Evolutionary conservation across 2,797 vertebrate species (phyloP).

Genomic region (Gallirallus australis): DNA sequence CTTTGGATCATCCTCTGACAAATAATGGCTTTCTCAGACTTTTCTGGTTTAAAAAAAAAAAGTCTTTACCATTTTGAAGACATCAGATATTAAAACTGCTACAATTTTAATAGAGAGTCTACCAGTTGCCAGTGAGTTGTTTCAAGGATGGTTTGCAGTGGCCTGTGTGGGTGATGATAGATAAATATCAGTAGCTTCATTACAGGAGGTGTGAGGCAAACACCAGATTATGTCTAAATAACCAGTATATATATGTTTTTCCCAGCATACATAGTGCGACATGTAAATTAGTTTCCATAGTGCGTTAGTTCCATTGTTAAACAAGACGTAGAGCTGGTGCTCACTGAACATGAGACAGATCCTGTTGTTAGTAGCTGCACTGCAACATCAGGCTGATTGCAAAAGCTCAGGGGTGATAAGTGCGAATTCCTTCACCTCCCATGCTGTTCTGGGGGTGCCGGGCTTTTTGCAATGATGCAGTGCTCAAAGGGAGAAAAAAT

Average conservation of each 20-base stretch:
- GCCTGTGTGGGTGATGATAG: background rate
- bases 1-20: conserved; percentile 25
- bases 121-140: background rate
- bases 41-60: background rate
- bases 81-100: background rate
- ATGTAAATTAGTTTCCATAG: background rate
- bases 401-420: background rate
- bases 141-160: background rate
- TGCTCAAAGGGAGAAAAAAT: background rate
- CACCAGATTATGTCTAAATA: background rate
- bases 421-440: background rate
- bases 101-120: background rate
- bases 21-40: conserved; percentile 11
- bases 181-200: background rate
- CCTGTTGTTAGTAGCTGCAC: accelerated
- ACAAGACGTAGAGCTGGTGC: background rate
- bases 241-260: background rate
- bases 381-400: background rate
- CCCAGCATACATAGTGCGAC: background rate
- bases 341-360: background rate
- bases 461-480: background rate
- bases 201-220: background rate
- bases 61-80: background rate
- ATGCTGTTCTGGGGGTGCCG: background rate
- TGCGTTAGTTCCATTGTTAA: background rate